These are phyloP conservation scores for Campylomormyrus tamandua DNA, from an alignment of 2,113 vertebrate genomes.

Conservation along the genomic window DNA sequence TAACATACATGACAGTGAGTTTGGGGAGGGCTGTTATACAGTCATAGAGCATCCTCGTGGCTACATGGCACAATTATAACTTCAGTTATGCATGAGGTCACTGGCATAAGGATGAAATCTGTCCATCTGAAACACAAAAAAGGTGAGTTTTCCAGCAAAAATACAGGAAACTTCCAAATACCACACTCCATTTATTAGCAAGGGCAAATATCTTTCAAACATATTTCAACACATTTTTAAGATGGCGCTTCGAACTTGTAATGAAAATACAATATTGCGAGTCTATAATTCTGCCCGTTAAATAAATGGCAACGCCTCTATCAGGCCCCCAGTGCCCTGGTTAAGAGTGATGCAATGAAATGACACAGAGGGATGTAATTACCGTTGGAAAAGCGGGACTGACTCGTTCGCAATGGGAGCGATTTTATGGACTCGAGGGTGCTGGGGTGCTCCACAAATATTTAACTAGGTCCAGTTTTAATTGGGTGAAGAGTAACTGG, in stretches of 20 bases:
- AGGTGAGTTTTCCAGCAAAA: not conserved
- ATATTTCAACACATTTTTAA: not conserved
- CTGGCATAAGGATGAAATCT: slow-evolving; percentile 10
- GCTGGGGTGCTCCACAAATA: slow-evolving; percentile 46
- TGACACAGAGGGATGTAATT: slow-evolving; percentile 49
- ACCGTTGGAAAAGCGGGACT: slow-evolving; percentile 52
- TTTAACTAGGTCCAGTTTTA: slow-evolving; percentile 47
- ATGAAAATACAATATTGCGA: slow-evolving; percentile 25
- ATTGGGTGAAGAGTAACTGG: slow-evolving; percentile 25
- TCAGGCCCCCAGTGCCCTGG: slow-evolving; percentile 39
- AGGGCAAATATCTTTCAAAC: not conserved
- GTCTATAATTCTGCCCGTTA: slow-evolving; percentile 37
- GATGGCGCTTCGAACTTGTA: slow-evolving; percentile 24
- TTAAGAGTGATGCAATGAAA: slow-evolving; percentile 49
- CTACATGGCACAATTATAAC: slow-evolving; percentile 22
- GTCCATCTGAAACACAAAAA: slow-evolving; percentile 14
- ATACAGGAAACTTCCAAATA: not conserved
- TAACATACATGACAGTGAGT: slow-evolving; percentile 19
- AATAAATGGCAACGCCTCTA: slow-evolving; percentile 35
- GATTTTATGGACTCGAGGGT: slow-evolving; percentile 26
- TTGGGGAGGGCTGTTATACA: not conserved
- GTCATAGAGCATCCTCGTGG: slow-evolving; percentile 8
- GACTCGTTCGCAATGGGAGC: slow-evolving; percentile 45
- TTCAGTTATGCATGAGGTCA: slow-evolving; percentile 27
- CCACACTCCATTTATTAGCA: not conserved